Evolutionary conservation across 53 echinoderm and acorn worm species (phyloP).

Genomic region (Stichopus horrens): DNA sequence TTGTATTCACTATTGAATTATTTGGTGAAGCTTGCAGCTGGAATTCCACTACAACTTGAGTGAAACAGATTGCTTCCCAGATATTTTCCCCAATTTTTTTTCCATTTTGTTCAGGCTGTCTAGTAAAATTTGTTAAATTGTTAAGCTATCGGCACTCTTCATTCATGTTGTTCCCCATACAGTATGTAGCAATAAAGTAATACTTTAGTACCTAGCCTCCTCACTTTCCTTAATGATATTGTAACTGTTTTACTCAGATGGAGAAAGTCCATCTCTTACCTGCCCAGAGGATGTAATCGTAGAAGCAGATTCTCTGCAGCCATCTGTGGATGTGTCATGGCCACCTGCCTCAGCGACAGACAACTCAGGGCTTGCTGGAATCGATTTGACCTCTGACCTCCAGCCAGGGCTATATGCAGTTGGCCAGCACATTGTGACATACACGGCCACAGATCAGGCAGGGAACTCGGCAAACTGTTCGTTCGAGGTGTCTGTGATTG

Average conservation of each 20-base stretch:
- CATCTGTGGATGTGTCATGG: constrained; percentile 4
- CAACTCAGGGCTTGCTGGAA: background rate
- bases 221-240: too few relatives aligned
- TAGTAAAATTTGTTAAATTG: background rate
- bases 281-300: constrained; percentile 3
- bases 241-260: background rate
- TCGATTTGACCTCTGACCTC: constrained; percentile 17
- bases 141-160: too few relatives aligned
- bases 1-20: too few relatives aligned
- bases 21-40: too few relatives aligned
- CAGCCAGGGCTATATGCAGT: constrained; percentile 20
- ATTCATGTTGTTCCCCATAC: too few relatives aligned
- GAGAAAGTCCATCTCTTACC: background rate
- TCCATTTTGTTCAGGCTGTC: background rate
- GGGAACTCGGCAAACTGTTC: constrained; percentile 11
- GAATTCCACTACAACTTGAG: too few relatives aligned
- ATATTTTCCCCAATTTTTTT: too few relatives aligned
- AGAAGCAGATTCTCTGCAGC: constrained; percentile 2
- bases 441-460: background rate
- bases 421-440: constrained; percentile 24
- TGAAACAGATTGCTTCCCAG: too few relatives aligned
- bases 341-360: background rate
- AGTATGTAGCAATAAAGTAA: too few relatives aligned
- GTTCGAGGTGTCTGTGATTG: background rate
- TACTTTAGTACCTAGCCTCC: too few relatives aligned